Conservation (phyloP, 2,113 vertebrate species). For the Gnathonemus longibarbis region DNA sequence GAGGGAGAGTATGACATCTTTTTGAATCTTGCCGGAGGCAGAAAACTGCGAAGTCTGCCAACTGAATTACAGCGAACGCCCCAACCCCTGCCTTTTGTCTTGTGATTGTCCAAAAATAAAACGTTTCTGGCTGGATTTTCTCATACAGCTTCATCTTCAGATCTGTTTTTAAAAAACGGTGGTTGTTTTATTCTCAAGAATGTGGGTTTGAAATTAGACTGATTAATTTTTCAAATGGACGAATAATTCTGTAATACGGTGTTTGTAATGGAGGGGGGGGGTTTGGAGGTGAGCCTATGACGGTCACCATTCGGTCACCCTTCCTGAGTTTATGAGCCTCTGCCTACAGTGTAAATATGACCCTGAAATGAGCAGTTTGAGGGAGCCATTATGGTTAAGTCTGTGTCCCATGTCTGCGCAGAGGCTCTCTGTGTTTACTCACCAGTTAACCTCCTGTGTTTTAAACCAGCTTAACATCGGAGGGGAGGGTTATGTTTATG, state of each 20-base stretch:
- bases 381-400: conserved; percentile 5
- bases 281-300: neutral
- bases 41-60: conserved; percentile 13
- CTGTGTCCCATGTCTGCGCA: neutral
- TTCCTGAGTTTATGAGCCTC: conserved; percentile 24
- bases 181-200: conserved; percentile 3
- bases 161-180: conserved; percentile 17
- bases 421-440: neutral
- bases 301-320: conserved; percentile 12
- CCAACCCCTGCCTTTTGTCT: conserved; percentile 16
- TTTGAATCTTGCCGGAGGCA: neutral
- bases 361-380: conserved; percentile 16
- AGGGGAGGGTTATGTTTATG: conserved; percentile 23
- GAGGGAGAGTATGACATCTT: conserved; percentile 11
- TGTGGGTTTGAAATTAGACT: conserved; percentile 7
- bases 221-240: neutral
- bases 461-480: conserved; percentile 19
- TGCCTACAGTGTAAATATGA: conserved; percentile 27
- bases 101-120: conserved; percentile 27
- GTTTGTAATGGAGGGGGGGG: neutral
- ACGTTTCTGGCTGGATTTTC: conserved; percentile 18
- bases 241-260: neutral
- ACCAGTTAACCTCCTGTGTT: neutral
- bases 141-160: conserved; percentile 18
- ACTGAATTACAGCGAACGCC: conserved; percentile 13